phyloP scores from a whole-genome alignment of 2,113 vertebrate species.

The Bubo bubo region DNA sequence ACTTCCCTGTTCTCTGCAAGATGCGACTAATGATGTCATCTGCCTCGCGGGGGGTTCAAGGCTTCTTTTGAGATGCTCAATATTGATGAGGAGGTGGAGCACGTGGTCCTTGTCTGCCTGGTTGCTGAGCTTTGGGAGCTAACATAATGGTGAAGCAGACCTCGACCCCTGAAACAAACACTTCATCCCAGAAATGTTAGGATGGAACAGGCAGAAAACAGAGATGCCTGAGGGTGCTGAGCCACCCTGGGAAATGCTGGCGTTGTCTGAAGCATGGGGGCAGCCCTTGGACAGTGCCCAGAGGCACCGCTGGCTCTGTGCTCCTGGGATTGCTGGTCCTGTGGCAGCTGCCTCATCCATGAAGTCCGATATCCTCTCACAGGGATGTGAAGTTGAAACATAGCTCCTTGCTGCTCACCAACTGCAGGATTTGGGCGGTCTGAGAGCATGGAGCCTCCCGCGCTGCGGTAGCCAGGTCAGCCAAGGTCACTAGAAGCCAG shows the following conservation, averaged over 20 bases:
- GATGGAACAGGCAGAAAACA: not conserved
- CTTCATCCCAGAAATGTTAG: not conserved
- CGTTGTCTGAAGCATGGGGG: not conserved
- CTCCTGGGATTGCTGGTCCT: not conserved
- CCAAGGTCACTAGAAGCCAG: not conserved
- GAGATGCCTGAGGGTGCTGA: not conserved
- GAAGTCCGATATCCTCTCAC: not conserved
- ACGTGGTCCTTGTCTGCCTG: not conserved
- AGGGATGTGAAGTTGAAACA: not conserved
- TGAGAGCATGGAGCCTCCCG: not conserved
- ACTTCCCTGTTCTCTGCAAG: not conserved
- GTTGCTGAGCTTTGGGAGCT: not conserved
- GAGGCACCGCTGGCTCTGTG: not conserved
- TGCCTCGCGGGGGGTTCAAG: not conserved
- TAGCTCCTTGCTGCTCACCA: not conserved
- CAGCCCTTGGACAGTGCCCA: not conserved
- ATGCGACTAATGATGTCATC: not conserved
- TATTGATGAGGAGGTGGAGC: not conserved
- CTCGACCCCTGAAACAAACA: not conserved
- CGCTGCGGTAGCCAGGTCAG: not conserved
- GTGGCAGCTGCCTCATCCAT: not conserved
- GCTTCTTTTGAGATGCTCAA: not conserved
- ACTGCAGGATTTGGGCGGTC: not conserved
- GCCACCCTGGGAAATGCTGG: not conserved
- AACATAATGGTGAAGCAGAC: not conserved